Base-by-base conservation (phyloP, 2,888 invertebrate genomes). In the Celastrina argiolus region DNA sequence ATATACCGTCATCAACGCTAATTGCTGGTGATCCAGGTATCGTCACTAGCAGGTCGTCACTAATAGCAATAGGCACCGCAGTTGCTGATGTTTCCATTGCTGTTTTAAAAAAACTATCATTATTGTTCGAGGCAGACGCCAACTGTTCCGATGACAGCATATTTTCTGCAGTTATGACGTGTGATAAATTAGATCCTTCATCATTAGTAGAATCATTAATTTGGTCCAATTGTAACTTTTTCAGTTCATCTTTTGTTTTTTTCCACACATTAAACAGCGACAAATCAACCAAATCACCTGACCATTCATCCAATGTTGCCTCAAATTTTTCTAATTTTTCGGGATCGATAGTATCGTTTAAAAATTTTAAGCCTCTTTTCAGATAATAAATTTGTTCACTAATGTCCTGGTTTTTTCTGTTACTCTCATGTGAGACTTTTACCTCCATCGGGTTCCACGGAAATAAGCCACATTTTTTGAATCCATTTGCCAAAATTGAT, bases 401-500 rank as follows among this genome's bases (percentile, higher is more conserved):
- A 26, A 68, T 63, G 56, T 69, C 65, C 68, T 67, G 67, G 58
- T 69, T 69, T 67, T 36, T 61, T 31, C 14, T 8, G n/a, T 51
- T 7, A 51, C n/a, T 16, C 51, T 51, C n/a, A 16, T 51, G 16
- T 51, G 51, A 2, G 10, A 51, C n/a, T 16, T n/a, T 16, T 7
- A 51, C 51, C 10, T 12, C 51, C n/a, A n/a, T 12, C 2, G 68
- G 66, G 28, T 68, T 64, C 68, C 69, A 69, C 68, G 70, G 70
- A 69, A 69, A 66, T 36, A 68, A 63, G 10, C 66, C 66, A 66
- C 68, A 68, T 68, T 70, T 72, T 42, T 63, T 70, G 56, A 72
- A 72, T 64, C 69, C 70, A 72, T 72, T 72, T 66, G 66, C 58
- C 65, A 72, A 72, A 39, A 72, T 71, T 64, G 70, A 67, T 68